Conservation (phyloP, 2,797 vertebrate genomes). For the Bradypodion pumilum region DNA sequence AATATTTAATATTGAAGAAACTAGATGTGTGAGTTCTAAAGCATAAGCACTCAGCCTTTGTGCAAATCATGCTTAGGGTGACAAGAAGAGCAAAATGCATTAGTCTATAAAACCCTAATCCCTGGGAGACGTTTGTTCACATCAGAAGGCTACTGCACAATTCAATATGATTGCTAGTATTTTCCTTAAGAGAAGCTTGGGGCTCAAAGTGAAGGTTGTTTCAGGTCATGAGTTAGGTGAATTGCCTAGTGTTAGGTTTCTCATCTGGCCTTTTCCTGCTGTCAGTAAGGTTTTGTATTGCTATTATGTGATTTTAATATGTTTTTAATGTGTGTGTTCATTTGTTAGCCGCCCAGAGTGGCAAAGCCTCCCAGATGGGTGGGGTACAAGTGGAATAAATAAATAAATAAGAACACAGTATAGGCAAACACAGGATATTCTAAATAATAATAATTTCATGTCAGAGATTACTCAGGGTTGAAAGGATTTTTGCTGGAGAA, state of each 20-base stretch:
- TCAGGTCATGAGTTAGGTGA: background rate
- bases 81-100: conserved; percentile 31
- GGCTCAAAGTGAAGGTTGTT: background rate
- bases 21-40: background rate
- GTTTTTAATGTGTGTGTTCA: no score
- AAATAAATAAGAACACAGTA: background rate
- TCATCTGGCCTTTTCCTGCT: no score
- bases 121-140: conserved; percentile 8
- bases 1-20: conserved; percentile 20
- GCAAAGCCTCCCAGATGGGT: no score
- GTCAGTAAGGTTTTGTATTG: no score
- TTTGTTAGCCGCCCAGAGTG: no score
- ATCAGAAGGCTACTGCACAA: conserved; percentile 28
- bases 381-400: no score
- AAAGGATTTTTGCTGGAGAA: no score
- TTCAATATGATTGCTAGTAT: background rate
- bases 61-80: conserved; percentile 30
- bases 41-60: conserved; percentile 8
- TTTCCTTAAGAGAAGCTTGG: background rate
- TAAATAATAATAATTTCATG: no score
- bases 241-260: no score
- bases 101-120: conserved; percentile 15
- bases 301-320: no score
- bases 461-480: no score
- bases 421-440: conserved; percentile 4